Percentiles rank a stretch among this genome's conserved stretches.
phyloP scores from a whole-genome alignment of 2,888 invertebrate species.

The Trichogramma evanescens region DNA sequence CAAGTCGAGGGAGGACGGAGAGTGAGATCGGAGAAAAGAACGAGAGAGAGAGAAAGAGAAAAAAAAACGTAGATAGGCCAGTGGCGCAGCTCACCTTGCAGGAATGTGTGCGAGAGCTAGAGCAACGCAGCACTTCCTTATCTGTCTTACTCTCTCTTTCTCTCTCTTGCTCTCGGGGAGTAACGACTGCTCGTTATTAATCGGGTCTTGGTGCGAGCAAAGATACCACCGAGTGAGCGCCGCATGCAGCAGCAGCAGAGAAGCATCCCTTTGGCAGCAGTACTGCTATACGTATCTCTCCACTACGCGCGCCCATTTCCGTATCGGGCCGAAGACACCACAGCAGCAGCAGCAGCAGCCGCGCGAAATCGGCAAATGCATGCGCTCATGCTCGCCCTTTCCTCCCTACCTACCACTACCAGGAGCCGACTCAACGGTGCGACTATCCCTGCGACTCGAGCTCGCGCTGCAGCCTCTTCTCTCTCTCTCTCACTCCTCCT shows the following conservation, averaged over 20 bases:
- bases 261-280: conserved; percentile 14
- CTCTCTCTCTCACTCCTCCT: no score
- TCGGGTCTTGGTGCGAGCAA: conserved; percentile 32
- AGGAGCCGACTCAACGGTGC: conserved; percentile 5
- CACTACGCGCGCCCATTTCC: conserved; percentile 37
- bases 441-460: conserved; percentile 13
- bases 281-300: conserved; percentile 15
- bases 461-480: no score
- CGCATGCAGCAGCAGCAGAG: not conserved
- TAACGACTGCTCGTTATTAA: conserved; percentile 45
- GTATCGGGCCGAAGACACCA: conserved; percentile 38
- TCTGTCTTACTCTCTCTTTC: not conserved
- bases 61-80: not conserved
- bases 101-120: conserved; percentile 5
- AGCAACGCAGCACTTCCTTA: conserved; percentile 5
- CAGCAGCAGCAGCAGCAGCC: conserved; percentile 5
- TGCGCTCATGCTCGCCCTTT: conserved; percentile 4
- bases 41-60: conserved; percentile 6
- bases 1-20: not conserved
- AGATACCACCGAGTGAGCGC: conserved; percentile 25
- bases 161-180: conserved; percentile 14
- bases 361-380: conserved; percentile 36
- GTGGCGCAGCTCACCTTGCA: no score
- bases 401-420: not conserved
- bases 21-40: conserved; percentile 3